Conservation (phyloP, 2,797 vertebrate species). For the Dallia pectoralis region DNA sequence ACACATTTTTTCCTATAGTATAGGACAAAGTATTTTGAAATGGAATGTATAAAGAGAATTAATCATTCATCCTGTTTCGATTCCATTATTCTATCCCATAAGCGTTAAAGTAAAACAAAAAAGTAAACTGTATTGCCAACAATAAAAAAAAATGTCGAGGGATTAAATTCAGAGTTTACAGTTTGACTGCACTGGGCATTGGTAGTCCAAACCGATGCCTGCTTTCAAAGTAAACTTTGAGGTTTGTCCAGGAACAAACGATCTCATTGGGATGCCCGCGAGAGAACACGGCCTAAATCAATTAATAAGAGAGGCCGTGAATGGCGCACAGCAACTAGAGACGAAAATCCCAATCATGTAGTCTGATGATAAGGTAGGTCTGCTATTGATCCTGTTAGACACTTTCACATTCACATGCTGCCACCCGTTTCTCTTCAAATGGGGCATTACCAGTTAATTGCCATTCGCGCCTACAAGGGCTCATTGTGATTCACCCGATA, state of each 20-base stretch:
- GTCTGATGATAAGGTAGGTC: conserved; percentile 44
- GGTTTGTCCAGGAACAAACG: conserved; percentile 16
- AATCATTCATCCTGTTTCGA: no score
- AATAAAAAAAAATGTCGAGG: no score
- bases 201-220: neutral
- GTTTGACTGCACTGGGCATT: neutral
- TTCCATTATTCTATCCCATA: no score
- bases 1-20: no score
- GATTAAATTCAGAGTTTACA: no score
- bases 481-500: conserved; percentile 37
- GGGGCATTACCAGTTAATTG: conserved; percentile 43
- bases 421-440: conserved; percentile 26
- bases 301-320: conserved; percentile 29
- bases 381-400: conserved; percentile 51
- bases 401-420: conserved; percentile 30
- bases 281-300: conserved; percentile 18
- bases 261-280: conserved; percentile 17
- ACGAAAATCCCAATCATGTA: conserved; percentile 44
- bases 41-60: conserved; percentile 34
- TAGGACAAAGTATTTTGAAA: no score
- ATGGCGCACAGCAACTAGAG: conserved; percentile 21
- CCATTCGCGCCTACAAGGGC: conserved; percentile 33
- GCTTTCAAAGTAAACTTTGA: conserved; percentile 15
- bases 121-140: no score
- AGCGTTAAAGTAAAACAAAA: no score